Evolutionary conservation across 1,140 invertebrate species (phyloP).

Genomic region (Bombus fervidus): DNA sequence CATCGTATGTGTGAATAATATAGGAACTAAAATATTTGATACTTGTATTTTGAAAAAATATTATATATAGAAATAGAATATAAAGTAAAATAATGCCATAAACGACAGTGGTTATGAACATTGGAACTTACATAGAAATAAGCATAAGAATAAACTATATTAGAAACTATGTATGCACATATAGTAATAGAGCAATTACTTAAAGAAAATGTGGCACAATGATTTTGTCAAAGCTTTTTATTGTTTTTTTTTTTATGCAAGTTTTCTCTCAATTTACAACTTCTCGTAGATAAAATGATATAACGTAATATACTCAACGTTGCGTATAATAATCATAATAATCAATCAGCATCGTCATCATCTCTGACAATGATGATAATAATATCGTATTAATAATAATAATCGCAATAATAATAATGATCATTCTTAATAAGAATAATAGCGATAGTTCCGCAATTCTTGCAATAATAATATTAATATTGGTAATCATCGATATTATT

Average conservation of each 20-base stretch:
- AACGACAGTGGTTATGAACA: too few species aligned
- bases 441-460: constrained; percentile 43
- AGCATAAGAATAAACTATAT: too few species aligned
- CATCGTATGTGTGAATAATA: too few species aligned
- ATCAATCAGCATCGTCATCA: constrained; percentile 65
- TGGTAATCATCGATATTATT: constrained; percentile 62
- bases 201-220: not conserved
- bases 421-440: constrained; percentile 65
- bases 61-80: too few species aligned
- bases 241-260: constrained; percentile 67
- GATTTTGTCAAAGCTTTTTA: constrained; percentile 63
- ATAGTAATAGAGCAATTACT: not conserved
- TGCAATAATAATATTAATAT: constrained; percentile 66
- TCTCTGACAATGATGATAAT: constrained; percentile 63
- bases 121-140: too few species aligned
- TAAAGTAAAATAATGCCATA: not conserved
- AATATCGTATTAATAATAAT: constrained; percentile 73
- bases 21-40: too few species aligned
- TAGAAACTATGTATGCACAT: not conserved
- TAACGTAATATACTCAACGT: constrained; percentile 76
- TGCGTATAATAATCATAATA: constrained; percentile 76
- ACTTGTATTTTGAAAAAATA: too few species aligned
- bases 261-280: constrained; percentile 74
- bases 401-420: constrained; percentile 60
- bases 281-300: constrained; percentile 77